Percentiles rank a stretch among this genome's conserved stretches.
These are phyloP conservation scores for Aplidium turbinatum DNA, from an alignment of 23 tunicate genomes.

Conservation along the genomic window DNA sequence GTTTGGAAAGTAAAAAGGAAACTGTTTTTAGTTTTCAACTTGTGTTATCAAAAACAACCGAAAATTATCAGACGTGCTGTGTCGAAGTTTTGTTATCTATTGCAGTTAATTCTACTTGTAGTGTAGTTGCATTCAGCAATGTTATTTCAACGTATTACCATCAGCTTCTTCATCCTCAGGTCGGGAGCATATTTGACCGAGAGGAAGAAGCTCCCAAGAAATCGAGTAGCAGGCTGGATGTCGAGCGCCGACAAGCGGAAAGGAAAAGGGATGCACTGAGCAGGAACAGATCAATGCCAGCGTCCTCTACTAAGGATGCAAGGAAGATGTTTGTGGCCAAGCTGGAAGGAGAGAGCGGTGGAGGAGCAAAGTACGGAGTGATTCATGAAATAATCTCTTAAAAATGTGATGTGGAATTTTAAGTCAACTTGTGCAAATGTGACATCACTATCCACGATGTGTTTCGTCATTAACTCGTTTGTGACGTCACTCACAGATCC, in stretches of 20 bases:
- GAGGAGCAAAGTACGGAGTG: not conserved
- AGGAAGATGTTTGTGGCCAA: slow-evolving; percentile 79
- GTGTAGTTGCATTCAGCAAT: too few relatives aligned
- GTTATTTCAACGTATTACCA: too few relatives aligned
- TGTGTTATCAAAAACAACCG: too few relatives aligned
- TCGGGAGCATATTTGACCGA: slow-evolving; percentile 92
- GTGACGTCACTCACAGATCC: too few relatives aligned
- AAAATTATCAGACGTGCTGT: too few relatives aligned
- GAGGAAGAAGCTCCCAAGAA: slow-evolving; percentile 53
- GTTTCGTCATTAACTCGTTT: too few relatives aligned
- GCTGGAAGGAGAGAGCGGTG: slow-evolving; percentile 45
- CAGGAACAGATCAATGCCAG: slow-evolving; percentile 78
- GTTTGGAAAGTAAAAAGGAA: too few relatives aligned
- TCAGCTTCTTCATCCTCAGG: too few relatives aligned
- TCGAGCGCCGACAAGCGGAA: slow-evolving; percentile 56
- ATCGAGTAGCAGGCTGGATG: slow-evolving; percentile 31
- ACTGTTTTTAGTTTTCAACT: too few relatives aligned
- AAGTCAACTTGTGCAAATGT: not conserved
- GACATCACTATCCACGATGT: not conserved
- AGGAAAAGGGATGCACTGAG: slow-evolving; percentile 51
- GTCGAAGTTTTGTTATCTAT: too few relatives aligned
- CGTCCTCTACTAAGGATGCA: slow-evolving; percentile 72
- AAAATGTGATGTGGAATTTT: not conserved
- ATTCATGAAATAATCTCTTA: slow-evolving; percentile 1
- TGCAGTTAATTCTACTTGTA: too few relatives aligned